Evolutionary conservation across 35 echinoderm and acorn worm species (phyloP), one percentile per base, ranked within the genome.

Genomic region (Apostichopus japonicus): DNA sequence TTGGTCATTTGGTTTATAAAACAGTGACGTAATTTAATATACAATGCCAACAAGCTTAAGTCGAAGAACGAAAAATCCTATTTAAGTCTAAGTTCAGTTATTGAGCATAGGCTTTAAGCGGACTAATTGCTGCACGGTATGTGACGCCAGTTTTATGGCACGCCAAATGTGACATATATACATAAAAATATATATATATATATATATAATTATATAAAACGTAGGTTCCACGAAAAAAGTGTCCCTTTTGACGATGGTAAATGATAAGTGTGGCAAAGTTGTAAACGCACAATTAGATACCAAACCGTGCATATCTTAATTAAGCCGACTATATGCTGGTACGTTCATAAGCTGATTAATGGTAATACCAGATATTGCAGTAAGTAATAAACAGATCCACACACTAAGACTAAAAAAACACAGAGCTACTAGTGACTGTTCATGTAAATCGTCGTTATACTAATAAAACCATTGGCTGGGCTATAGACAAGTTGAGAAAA

Each of bases 221-320:
- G n/a, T n/a, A n/a, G n/a, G n/a, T n/a, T n/a, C n/a, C n/a, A n/a
- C n/a, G n/a, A n/a, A n/a, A 44, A 44, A 44, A 44, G 33, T 44
- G 33, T 44, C 33, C 33, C 63, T 67, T 67, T 67, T 54, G 33
- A 83, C 54, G 6, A 55, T 83, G 79, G 11, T 83, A 83, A 83
- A 83, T 83, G 79, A 83, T 21, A 55, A 24, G 79, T 83, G 51
- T 83, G 24, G 79, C 11, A 83, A 54, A 21, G 25, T 54, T 44
- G 6, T 83, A 55, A 44, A 44, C 79, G 79, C 51, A 55, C 79
- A 83, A 83, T 83, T 83, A 83, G 54, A 55, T 55, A 83, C n/a
- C 54, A 54, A 83, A 83, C 79, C 24, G 51, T 54, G 79, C 79
- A 83, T 83, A 55, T 83, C 79, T 83, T 83, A 83, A 83, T 83